These are phyloP conservation scores for Crenuchus spilurus DNA, from an alignment of 2,797 vertebrate species.

Conservation along the genomic window DNA sequence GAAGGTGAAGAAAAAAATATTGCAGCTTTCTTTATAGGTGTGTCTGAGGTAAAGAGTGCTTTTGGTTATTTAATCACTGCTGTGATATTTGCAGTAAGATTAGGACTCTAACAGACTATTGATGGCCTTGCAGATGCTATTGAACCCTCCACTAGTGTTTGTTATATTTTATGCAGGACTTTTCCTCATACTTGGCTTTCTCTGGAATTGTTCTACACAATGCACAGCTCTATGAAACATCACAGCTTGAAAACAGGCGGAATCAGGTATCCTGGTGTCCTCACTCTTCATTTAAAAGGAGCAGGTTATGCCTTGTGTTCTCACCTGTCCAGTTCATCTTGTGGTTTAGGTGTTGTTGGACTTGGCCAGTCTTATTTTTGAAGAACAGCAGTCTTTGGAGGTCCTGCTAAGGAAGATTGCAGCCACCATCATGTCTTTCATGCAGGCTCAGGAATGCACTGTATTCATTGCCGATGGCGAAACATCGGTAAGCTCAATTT, in stretches of 20 bases:
- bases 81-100: neutral
- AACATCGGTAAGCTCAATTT: slow-evolving; percentile 68
- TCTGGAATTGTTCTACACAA: slow-evolving; percentile 97
- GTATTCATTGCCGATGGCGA: slow-evolving; percentile 93
- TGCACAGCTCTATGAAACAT: slow-evolving; percentile 93
- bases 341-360: slow-evolving; percentile 88
- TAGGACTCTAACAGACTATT: neutral
- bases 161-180: slow-evolving; percentile 79
- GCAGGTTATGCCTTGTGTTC: neutral
- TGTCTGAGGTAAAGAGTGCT: neutral
- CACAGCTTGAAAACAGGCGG: slow-evolving; percentile 91
- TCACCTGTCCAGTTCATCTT: neutral
- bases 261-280: slow-evolving; percentile 81
- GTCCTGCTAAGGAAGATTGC: slow-evolving; percentile 94
- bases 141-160: neutral
- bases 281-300: neutral
- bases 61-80: neutral
- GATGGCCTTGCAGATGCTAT: neutral
- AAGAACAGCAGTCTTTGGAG: slow-evolving; percentile 95
- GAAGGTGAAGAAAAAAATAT: slow-evolving; percentile 76
- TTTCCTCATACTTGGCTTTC: slow-evolving; percentile 92
- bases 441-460: slow-evolving; percentile 94
- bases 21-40: neutral
- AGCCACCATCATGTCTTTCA: slow-evolving; percentile 94
- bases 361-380: slow-evolving; percentile 94